Evolutionary conservation across 37 sponge, comb jelly and placozoan genomes (phyloP).

Genomic region (Axinella damicornis): DNA sequence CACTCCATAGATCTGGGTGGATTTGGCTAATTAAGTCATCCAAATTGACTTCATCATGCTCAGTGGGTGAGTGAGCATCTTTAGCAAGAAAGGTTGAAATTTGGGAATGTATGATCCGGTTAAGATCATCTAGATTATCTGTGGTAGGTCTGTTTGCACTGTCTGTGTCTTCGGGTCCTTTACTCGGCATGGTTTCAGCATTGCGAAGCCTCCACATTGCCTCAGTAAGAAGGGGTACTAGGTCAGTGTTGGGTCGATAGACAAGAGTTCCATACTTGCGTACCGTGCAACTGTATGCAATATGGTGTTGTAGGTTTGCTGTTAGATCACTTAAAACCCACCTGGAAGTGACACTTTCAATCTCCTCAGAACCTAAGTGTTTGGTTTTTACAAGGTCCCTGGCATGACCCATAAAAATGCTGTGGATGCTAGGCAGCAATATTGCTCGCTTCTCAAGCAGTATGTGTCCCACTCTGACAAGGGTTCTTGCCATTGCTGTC

Average conservation of each 20-base stretch:
- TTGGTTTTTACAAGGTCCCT: neutral
- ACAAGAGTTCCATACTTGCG: constrained; percentile 38
- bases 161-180: neutral
- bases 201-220: neutral
- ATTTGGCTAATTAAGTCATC: constrained; percentile 6
- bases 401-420: neutral
- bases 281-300: constrained; percentile 7
- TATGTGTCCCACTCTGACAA: neutral
- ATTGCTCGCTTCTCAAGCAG: constrained; percentile 6
- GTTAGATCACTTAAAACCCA: constrained; percentile 18
- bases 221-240: neutral
- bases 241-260: constrained; percentile 24
- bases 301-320: constrained; percentile 10
- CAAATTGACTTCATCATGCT: neutral
- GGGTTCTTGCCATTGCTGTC: neutral
- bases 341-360: neutral
- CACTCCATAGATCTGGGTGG: constrained; percentile 7
- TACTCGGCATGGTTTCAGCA: neutral
- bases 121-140: constrained; percentile 7
- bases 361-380: neutral
- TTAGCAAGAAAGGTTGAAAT: neutral
- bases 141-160: neutral
- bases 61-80: neutral
- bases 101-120: neutral
- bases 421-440: constrained; percentile 7